Conservation (phyloP, 2,113 vertebrate genomes). For the Calonectris borealis region DNA sequence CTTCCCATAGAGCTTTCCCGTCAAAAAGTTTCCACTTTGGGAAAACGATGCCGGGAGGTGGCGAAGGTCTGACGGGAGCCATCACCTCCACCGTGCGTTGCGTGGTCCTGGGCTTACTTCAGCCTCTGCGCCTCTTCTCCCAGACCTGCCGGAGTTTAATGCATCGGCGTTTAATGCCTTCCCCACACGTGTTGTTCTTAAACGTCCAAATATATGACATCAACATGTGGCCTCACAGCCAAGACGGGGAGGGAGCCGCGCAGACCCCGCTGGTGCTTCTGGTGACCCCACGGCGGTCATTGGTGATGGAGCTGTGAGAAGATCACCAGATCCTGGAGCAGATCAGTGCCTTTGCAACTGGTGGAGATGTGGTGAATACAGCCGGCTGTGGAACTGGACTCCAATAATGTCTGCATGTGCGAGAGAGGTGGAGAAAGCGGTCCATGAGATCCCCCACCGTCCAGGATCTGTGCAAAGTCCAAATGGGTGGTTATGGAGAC, state of each 20-base stretch:
- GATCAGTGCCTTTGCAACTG: background rate
- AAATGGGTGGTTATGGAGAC: background rate
- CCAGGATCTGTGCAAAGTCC: background rate
- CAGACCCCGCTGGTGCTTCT: background rate
- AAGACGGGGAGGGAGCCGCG: background rate
- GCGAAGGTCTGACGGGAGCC: background rate
- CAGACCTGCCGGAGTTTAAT: background rate
- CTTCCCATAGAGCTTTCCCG: background rate
- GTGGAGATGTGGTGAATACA: background rate
- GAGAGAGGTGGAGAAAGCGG: background rate
- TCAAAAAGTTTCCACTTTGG: background rate
- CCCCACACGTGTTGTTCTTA: fast-evolving
- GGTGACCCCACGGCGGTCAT: fast-evolving
- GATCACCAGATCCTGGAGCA: background rate
- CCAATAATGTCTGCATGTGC: background rate
- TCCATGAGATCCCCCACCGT: fast-evolving
- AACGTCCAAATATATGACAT: background rate
- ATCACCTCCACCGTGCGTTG: background rate
- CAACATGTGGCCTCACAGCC: background rate
- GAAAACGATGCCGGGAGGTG: fast-evolving
- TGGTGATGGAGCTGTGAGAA: background rate
- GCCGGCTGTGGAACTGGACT: background rate
- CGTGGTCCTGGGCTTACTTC: background rate
- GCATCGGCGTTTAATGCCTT: fast-evolving
- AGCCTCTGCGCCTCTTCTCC: background rate